Base-by-base conservation (phyloP, 2,113 vertebrate genomes). In the Nothoprocta pentlandii region DNA sequence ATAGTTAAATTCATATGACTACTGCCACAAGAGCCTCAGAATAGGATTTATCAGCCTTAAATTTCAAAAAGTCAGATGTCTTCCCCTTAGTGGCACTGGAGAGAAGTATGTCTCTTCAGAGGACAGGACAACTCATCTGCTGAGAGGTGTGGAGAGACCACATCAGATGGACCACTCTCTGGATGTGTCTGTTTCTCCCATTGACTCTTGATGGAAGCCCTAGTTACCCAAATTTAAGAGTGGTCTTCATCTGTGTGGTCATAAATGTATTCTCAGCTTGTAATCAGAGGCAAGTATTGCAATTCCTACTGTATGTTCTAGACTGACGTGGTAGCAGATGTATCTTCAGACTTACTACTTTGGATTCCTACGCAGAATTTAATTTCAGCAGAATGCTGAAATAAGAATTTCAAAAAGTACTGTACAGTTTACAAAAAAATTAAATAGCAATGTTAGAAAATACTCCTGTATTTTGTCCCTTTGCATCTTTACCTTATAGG, bases 401-500 rank as follows among this genome's bases (percentile, higher is more conserved):
- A 46, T 70, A 56, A 30, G 54, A 30, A 16, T 56, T 56, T 56
- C 16, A 30, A 15, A 16, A 30, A 56, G 30, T 5, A 3, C 12
- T 12, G 21, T 53, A 80, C 90, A 59, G 8, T 83, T 87, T 86
- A 39, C 36, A 8, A 54, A 17, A 12, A 68, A 90, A 69, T 92
- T 56, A 88, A 71, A 39, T 2, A 64, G 34, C 70, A 58, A 19
- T 80, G 68, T 86, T 93, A 75, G 54, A 69, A 78, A 79, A 36
- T 53, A 46, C 19, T 87, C 47, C 32, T 81, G 58, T 17, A 4
- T 89, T 95, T 89, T 92, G 64, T 76, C 68, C 68, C 54, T 25
- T 63, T 73, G 59, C 76, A 76, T 46, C 86, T 54, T 80, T 84
- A 80, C 63, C 70, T 86, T 86, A 41, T 82, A 89, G 42, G 21